Evolutionary conservation across 1,140 invertebrate genomes (phyloP).

Genomic region (Trachymyrmex cornetzi): DNA sequence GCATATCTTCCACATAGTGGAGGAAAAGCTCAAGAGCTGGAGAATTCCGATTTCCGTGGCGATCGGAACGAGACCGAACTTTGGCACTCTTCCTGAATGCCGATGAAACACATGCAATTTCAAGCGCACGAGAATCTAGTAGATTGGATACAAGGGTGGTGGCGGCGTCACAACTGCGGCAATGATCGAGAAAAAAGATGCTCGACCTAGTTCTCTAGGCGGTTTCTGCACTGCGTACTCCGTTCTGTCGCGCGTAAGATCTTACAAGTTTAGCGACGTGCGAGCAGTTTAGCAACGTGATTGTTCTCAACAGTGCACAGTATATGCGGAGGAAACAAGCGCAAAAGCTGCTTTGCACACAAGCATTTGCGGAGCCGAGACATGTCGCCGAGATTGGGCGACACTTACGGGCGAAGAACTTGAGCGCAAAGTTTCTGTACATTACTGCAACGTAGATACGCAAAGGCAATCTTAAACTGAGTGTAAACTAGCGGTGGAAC

Average conservation of each 20-base stretch:
- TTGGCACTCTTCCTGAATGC: constrained; percentile 71
- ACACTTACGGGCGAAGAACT: constrained; percentile 20
- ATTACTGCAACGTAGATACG: constrained; percentile 26
- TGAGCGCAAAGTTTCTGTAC: constrained; percentile 29
- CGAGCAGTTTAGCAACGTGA: constrained; percentile 9
- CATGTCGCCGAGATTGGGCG: constrained; percentile 14
- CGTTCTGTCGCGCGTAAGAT: constrained; percentile 35
- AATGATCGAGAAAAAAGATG: constrained; percentile 39
- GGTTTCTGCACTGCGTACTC: constrained; percentile 62
- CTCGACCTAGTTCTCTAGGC: constrained; percentile 69
- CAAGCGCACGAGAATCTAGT: constrained; percentile 37
- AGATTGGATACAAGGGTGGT: constrained; percentile 63
- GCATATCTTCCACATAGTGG: constrained; percentile 19
- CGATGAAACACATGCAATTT: constrained; percentile 76
- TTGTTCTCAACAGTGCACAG: not conserved
- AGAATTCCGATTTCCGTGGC: not conserved
- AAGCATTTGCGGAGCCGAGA: not conserved
- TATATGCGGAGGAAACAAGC: not conserved
- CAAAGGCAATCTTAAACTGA: constrained; percentile 6
- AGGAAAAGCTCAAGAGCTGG: not conserved
- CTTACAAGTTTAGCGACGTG: constrained; percentile 54
- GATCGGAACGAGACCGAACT: constrained; percentile 50
- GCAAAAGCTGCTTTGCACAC: constrained; percentile 25
- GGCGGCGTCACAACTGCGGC: constrained; percentile 16
- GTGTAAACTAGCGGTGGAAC: constrained; percentile 6